These are phyloP conservation scores for Fregata magnificens DNA, from an alignment of 2,113 vertebrate species.

Conservation along the genomic window DNA sequence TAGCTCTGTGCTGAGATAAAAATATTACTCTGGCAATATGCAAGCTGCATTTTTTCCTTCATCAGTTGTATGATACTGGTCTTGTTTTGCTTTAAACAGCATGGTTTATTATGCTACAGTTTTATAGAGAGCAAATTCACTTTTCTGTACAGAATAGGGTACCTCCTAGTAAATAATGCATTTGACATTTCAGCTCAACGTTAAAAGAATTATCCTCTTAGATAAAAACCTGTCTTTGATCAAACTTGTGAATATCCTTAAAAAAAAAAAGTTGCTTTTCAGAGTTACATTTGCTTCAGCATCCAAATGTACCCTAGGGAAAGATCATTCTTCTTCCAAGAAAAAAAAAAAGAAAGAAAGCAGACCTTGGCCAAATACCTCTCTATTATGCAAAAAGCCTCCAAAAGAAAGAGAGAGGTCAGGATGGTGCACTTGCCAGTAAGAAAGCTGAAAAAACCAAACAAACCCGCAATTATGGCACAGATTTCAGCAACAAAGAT, in stretches of 20 bases:
- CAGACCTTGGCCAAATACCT: neutral
- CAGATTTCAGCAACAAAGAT: slow-evolving; percentile 21
- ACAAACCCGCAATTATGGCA: neutral
- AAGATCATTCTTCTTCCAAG: neutral
- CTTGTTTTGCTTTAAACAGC: neutral
- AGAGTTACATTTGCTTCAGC: neutral
- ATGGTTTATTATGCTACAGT: neutral
- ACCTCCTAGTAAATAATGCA: neutral
- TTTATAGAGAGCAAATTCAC: neutral
- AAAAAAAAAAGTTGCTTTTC: neutral
- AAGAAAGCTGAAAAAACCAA: slow-evolving; percentile 8
- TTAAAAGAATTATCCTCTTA: neutral
- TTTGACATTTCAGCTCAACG: neutral
- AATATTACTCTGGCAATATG: neutral
- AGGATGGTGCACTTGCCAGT: neutral
- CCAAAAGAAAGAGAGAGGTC: neutral
- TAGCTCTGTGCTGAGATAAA: neutral
- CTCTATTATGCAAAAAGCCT: neutral
- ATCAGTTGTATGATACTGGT: neutral
- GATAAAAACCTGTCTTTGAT: neutral
- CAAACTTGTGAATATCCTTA: neutral
- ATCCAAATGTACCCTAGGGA: neutral
- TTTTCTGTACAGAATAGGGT: neutral
- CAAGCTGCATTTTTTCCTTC: neutral
- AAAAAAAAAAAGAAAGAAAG: neutral